phyloP scores from a whole-genome alignment of 2,113 vertebrate genomes.

The Hemicordylus capensis region DNA sequence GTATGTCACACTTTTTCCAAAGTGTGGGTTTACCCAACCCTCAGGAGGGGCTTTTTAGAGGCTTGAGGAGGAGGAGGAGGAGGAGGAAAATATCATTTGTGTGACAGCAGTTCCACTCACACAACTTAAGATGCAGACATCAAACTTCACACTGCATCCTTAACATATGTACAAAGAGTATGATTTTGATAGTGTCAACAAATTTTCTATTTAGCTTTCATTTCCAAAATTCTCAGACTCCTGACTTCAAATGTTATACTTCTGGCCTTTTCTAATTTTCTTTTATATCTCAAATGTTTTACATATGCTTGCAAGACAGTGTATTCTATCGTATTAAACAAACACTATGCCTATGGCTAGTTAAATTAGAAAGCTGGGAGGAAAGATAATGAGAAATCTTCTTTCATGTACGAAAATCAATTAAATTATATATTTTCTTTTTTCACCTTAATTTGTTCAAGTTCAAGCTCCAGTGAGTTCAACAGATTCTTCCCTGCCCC shows the following conservation, averaged over 20 bases:
- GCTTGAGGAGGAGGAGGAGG: no score
- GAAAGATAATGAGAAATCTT: constrained; percentile 31
- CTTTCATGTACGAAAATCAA: constrained; percentile 42
- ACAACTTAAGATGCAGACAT: no score
- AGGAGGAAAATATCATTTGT: no score
- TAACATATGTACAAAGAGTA: neutral
- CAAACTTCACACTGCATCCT: neutral
- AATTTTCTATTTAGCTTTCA: neutral
- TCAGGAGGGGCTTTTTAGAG: no score
- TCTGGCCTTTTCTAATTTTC: constrained; percentile 40
- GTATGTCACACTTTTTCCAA: no score
- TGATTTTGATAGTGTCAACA: neutral
- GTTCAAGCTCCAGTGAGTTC: constrained; percentile 38
- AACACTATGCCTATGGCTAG: constrained; percentile 22
- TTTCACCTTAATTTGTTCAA: constrained; percentile 39
- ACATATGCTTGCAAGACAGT: constrained; percentile 23
- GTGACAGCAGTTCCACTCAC: no score
- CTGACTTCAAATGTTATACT: constrained; percentile 7
- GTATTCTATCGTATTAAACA: constrained; percentile 30
- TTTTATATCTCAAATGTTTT: constrained; percentile 17
- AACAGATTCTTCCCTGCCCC: constrained; percentile 18
- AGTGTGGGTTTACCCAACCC: no score
- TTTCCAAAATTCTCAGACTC: constrained; percentile 17
- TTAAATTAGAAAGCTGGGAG: constrained; percentile 35
- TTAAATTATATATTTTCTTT: constrained; percentile 48